Evolutionary conservation across 1,140 invertebrate species (phyloP).

Genomic region (Drosophila littoralis): DNA sequence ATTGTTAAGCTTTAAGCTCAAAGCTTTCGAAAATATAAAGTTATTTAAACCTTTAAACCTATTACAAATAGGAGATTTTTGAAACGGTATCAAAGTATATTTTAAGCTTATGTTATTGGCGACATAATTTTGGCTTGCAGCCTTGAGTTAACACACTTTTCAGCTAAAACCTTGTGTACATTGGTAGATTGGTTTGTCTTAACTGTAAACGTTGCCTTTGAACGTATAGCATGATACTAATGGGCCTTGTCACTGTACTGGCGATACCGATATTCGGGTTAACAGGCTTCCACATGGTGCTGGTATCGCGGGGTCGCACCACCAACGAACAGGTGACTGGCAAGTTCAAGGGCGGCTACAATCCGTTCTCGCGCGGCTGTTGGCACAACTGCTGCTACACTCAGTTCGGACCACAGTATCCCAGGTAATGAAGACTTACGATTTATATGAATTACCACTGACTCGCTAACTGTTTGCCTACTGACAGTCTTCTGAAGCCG

Average conservation of each 20-base stretch:
- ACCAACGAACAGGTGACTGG: slow-evolving; percentile 99
- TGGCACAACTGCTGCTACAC: slow-evolving; percentile 97
- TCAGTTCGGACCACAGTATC: slow-evolving; percentile 98
- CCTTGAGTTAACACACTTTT: background rate
- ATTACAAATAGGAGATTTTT: too few species aligned
- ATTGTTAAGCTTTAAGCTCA: too few species aligned
- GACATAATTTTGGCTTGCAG: background rate
- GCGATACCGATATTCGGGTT: slow-evolving; percentile 98
- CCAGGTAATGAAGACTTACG: slow-evolving; percentile 88
- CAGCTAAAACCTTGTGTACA: background rate
- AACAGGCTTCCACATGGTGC: slow-evolving; percentile 98
- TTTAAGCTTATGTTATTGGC: too few species aligned
- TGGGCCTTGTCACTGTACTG: slow-evolving; percentile 95
- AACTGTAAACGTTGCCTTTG: slow-evolving; percentile 62
- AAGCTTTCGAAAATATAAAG: too few species aligned
- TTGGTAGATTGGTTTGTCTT: slow-evolving; percentile 84
- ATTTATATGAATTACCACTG: background rate
- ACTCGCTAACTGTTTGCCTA: slow-evolving; percentile 15
- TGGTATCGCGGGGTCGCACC: slow-evolving; percentile 98
- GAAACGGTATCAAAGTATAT: too few species aligned
- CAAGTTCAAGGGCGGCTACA: slow-evolving; percentile 98
- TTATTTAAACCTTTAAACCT: too few species aligned
- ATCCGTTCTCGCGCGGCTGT: slow-evolving; percentile 98
- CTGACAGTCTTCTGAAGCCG: slow-evolving; percentile 85
- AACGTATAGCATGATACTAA: slow-evolving; percentile 92